phyloP scores from a whole-genome alignment of 2,797 vertebrate species.

The Microhierax caerulescens region DNA sequence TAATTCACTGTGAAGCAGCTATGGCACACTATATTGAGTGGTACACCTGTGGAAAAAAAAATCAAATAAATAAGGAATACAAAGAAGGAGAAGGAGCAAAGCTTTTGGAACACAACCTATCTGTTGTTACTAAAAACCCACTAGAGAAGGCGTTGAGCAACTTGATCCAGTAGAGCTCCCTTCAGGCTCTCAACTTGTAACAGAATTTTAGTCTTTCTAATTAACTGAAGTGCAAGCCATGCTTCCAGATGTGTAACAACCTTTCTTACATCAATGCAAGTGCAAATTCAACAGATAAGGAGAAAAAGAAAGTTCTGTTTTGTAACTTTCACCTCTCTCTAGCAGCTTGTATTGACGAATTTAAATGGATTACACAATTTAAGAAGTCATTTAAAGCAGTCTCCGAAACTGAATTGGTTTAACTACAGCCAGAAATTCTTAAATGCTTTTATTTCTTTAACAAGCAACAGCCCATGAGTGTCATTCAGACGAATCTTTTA shows the following conservation, averaged over 20 bases:
- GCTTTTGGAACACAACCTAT: background rate
- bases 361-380: background rate
- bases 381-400: background rate
- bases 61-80: background rate
- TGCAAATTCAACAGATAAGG: background rate
- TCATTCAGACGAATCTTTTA: background rate
- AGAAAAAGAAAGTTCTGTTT: background rate
- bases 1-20: background rate
- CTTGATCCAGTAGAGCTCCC: background rate
- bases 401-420: background rate
- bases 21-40: background rate
- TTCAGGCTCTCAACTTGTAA: background rate
- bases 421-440: constrained; percentile 6
- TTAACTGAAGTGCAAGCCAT: background rate
- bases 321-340: background rate
- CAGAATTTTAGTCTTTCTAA: background rate
- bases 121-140: background rate
- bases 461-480: constrained; percentile 4
- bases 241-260: background rate
- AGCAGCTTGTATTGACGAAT: background rate
- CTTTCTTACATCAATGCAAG: background rate
- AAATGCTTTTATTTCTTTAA: constrained; percentile 9
- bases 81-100: background rate
- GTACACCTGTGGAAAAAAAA: fast-evolving
- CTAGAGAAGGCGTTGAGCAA: background rate